Percentiles rank a stretch among this genome's conserved stretches.
phyloP scores from a whole-genome alignment of 2,113 vertebrate species.

The Gila orcuttii region DNA sequence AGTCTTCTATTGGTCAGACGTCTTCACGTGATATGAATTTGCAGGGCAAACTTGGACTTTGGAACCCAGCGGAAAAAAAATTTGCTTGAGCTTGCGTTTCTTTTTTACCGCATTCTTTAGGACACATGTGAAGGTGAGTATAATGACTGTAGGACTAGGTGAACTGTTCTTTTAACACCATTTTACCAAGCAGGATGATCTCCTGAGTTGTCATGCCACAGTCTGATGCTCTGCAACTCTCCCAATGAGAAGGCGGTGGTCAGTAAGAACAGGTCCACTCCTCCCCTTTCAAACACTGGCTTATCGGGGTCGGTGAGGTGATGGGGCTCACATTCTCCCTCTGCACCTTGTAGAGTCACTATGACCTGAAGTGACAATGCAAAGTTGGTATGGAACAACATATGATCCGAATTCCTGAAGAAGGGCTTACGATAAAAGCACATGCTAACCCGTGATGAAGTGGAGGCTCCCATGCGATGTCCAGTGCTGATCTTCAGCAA shows the following conservation, averaged over 20 bases:
- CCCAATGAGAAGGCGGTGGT: constrained; percentile 91
- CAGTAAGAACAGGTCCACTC: constrained; percentile 86
- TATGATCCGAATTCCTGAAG: neutral
- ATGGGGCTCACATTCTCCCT: constrained; percentile 93
- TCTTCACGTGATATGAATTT: too few relatives aligned
- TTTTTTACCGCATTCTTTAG: too few relatives aligned
- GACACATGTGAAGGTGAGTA: too few relatives aligned
- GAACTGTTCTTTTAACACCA: neutral
- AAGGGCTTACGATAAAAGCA: neutral
- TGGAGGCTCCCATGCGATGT: constrained; percentile 86
- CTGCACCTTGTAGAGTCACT: constrained; percentile 83
- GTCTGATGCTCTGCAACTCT: constrained; percentile 83
- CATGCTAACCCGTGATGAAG: constrained; percentile 85
- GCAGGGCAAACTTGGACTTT: too few relatives aligned
- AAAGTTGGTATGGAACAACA: neutral
- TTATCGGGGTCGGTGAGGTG: constrained; percentile 82
- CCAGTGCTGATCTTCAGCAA: constrained; percentile 89
- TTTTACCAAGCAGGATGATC: constrained; percentile 84
- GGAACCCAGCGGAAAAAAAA: too few relatives aligned
- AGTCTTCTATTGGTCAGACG: too few relatives aligned
- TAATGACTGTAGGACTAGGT: neutral
- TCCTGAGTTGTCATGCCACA: constrained; percentile 97
- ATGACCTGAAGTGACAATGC: constrained; percentile 78
- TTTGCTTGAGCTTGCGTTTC: too few relatives aligned
- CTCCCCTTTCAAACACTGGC: constrained; percentile 87